Base-by-base conservation (phyloP, 2,888 invertebrate genomes). In the Ferrisia virgata region DNA sequence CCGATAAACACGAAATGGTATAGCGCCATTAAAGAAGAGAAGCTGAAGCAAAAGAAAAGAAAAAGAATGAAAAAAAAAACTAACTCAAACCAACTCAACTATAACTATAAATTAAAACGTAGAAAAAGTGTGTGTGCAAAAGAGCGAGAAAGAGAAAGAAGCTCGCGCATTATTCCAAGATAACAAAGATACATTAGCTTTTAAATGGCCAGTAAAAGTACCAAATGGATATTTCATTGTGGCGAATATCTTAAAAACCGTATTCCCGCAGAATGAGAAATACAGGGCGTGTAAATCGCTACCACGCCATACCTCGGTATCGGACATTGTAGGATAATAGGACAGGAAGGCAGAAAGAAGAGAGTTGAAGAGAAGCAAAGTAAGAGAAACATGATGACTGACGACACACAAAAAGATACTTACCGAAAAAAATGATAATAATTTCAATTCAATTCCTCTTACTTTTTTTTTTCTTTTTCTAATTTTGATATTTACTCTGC, bases 101-200 rank as follows among this genome's bases (percentile, higher is more conserved):
- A 40, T 31, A 40, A 43, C 40, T n/a, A 47, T 79, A 79, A 79
- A 53, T 79, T 79, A 47, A 79, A 47, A 31, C 31, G 1, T 4
- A 47, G 47, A 47, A 47, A 47, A 47, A 47, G 47, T 47, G 47
- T 5, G 47, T 4, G 47, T n/a, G n/a, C n/a, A n/a, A 47, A 13
- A 11, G 13, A 40, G 40, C 6, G 40, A 79, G 25, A 18, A 2
- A 15, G 25, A 47, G 39, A 79, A 79, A 47, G 33, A 36, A 53
- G 13, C 53, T 31, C 22, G 36, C 43, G 28, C 53, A 80, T 81
- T 81, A 81, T 47, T 58, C 58, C 36, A 81, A 81, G 81, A 81
- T 81, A 81, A 81, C 81, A 36, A 81, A 64, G 81, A 81, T 53
- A 39, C 64, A 81, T 81, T 81, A 81, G 81, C 81, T 81, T 81